phyloP scores from a whole-genome alignment of 2,113 vertebrate genomes.

The Phrynosoma platyrhinos region DNA sequence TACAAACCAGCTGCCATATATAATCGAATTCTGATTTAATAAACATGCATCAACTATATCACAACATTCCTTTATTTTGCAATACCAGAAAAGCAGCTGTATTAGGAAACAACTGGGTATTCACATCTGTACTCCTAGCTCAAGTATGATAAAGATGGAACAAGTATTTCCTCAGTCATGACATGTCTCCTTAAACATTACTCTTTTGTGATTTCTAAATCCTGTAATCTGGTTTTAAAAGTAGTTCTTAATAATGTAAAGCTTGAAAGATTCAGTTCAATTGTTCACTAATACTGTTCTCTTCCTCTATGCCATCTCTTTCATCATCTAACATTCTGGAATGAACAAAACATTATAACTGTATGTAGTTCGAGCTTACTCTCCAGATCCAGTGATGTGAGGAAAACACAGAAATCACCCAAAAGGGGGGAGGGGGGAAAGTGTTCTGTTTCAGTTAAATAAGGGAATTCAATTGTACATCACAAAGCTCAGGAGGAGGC shows the following conservation, averaged over 20 bases:
- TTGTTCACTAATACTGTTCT: constrained; percentile 28
- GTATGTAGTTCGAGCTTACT: constrained; percentile 15
- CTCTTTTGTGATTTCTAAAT: constrained; percentile 20
- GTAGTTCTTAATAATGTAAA: background rate
- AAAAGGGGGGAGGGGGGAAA: background rate
- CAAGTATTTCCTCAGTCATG: background rate
- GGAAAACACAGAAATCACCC: constrained; percentile 4
- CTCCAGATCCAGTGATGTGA: constrained; percentile 2
- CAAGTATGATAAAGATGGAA: constrained; percentile 14
- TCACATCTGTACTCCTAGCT: background rate
- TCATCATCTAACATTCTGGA: background rate
- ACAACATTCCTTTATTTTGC: constrained; percentile 39
- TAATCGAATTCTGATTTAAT: constrained; percentile 23
- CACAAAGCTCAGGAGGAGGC: constrained; percentile 34
- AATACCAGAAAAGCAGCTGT: constrained; percentile 17
- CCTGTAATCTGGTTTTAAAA: constrained; percentile 21
- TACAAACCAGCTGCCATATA: constrained; percentile 43
- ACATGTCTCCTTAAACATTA: constrained; percentile 23
- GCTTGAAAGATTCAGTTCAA: constrained; percentile 25
- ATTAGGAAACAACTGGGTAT: constrained; percentile 36
- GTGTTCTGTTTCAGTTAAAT: constrained; percentile 30
- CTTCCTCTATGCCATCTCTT: constrained; percentile 35
- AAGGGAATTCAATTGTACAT: constrained; percentile 52
- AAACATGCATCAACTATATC: background rate
- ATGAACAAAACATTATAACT: background rate